Percentiles rank a stretch among this genome's conserved stretches.
phyloP scores from a whole-genome alignment of 2,113 vertebrate species.

The Sebastes fasciatus region DNA sequence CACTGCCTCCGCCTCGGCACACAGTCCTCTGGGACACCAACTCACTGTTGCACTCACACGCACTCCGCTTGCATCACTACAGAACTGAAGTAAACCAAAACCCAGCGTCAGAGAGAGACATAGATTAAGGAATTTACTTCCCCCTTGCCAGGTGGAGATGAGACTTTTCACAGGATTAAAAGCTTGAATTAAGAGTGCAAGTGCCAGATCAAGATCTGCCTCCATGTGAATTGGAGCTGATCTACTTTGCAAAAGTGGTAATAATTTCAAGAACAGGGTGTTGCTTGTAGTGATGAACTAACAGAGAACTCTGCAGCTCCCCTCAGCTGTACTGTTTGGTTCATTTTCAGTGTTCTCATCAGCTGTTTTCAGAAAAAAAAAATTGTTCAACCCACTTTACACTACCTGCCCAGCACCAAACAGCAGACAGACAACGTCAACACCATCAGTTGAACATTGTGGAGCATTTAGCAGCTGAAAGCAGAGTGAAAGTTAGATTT shows the following conservation, averaged over 20 bases:
- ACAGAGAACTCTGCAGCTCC: too few relatives aligned
- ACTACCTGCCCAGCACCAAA: not conserved
- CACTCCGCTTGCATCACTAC: slow-evolving; percentile 83
- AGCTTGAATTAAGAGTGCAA: slow-evolving; percentile 41
- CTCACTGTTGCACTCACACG: slow-evolving; percentile 79
- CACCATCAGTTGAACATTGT: not conserved
- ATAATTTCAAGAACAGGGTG: slow-evolving; percentile 19
- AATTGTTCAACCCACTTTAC: not conserved
- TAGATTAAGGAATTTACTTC: slow-evolving; percentile 76
- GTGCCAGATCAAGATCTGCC: slow-evolving; percentile 42
- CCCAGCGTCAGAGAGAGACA: slow-evolving; percentile 66
- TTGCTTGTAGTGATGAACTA: too few relatives aligned
- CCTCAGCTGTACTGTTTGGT: not conserved
- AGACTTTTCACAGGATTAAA: slow-evolving; percentile 74
- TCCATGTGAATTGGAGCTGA: slow-evolving; percentile 51
- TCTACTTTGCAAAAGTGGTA: slow-evolving; percentile 27
- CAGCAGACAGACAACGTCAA: not conserved
- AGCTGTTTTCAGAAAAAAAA: not conserved
- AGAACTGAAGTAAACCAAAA: slow-evolving; percentile 69
- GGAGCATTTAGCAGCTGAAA: not conserved
- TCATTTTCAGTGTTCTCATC: not conserved
- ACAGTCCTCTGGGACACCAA: slow-evolving; percentile 66
- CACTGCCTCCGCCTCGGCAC: slow-evolving; percentile 66
- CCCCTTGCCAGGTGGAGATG: slow-evolving; percentile 66
- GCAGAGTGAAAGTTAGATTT: not conserved